Evolutionary conservation across 2,888 invertebrate genomes (phyloP).

Genomic region (Cactoblastis cactorum): DNA sequence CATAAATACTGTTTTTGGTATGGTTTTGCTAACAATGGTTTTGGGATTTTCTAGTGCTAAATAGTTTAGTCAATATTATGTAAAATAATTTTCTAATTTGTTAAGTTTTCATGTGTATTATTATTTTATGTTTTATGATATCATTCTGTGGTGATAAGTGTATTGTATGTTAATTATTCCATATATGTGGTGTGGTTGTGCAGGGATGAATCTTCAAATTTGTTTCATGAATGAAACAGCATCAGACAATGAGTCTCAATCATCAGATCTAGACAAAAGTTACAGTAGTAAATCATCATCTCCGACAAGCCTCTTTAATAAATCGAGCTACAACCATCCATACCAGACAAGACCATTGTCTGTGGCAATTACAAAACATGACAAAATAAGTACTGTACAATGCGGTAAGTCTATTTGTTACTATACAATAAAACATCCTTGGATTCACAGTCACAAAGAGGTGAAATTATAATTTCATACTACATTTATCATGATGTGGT

Average conservation of each 20-base stretch:
- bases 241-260: conserved; percentile 89
- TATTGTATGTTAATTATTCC: conserved; percentile 27
- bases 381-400: conserved; percentile 61
- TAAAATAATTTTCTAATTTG: neutral
- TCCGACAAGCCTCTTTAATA: conserved; percentile 64
- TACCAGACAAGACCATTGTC: conserved; percentile 72
- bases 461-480: conserved; percentile 13
- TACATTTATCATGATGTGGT: conserved; percentile 16
- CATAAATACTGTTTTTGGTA: too few species aligned
- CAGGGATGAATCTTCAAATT: conserved; percentile 95
- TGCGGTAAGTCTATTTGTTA: conserved; percentile 56
- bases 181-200: conserved; percentile 22
- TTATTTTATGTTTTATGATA: neutral
- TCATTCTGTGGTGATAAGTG: conserved; percentile 20
- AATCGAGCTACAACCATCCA: conserved; percentile 67
- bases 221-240: conserved; percentile 97
- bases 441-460: conserved; percentile 9
- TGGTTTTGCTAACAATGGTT: too few species aligned
- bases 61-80: neutral
- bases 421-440: conserved; percentile 1
- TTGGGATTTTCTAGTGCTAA: too few species aligned
- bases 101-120: neutral
- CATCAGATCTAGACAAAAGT: conserved; percentile 84
- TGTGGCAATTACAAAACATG: conserved; percentile 68
- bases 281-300: conserved; percentile 60